A percentile compares a stretch with the other conserved stretches of the same genome.
Evolutionary conservation across 2,888 invertebrate genomes (phyloP).

Genomic region (Lasioglossum oenotherae): DNA sequence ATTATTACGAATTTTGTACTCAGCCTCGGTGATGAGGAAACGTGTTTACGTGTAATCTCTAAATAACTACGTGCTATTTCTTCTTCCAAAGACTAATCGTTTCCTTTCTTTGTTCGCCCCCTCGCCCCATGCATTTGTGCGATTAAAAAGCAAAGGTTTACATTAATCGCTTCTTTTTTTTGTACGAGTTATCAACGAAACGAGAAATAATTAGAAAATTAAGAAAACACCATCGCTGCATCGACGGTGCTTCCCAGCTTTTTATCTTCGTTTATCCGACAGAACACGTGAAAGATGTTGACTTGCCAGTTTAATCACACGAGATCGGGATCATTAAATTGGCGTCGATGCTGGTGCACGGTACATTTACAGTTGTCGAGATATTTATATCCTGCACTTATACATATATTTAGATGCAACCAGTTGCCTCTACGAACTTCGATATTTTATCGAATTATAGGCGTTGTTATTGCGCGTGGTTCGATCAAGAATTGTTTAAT

Average conservation of each 20-base stretch:
- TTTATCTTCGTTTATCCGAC: neutral
- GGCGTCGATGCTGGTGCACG: neutral
- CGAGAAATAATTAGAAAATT: neutral
- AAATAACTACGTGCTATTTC: neutral
- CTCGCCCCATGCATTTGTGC: neutral
- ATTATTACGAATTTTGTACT: neutral
- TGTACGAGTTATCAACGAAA: neutral
- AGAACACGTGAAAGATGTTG: neutral
- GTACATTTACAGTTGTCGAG: neutral
- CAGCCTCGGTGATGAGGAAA: neutral
- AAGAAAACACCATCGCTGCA: neutral
- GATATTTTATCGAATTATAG: neutral
- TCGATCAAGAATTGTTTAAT: neutral
- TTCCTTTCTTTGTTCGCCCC: neutral
- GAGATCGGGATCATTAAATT: constrained; percentile 4
- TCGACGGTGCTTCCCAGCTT: neutral
- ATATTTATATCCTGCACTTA: constrained; percentile 4
- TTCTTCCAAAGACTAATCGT: neutral
- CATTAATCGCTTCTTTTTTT: neutral
- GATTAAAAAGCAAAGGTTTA: neutral
- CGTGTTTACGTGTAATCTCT: neutral
- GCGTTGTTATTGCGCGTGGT: too few relatives aligned
- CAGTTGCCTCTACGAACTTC: neutral
- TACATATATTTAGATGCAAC: neutral
- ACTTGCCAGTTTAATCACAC: neutral